Base-by-base conservation (phyloP, 1,140 invertebrate species). In the Triops cancriformis region DNA sequence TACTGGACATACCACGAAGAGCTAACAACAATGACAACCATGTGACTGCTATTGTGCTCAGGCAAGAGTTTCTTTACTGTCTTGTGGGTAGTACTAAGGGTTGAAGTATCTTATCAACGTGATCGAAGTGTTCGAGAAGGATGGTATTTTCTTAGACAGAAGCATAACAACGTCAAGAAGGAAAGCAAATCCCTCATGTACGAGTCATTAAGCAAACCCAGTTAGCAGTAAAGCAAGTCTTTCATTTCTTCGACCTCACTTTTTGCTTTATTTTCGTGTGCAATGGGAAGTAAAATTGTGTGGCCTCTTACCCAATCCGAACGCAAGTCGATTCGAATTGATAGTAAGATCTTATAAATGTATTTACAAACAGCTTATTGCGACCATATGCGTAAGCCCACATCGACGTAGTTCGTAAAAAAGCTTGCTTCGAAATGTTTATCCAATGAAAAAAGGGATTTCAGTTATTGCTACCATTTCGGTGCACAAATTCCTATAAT, bases 141-240 rank as follows among this genome's bases (percentile, higher is more conserved):
- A 64, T 64, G 14, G 6, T 64, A 64, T 6, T 64, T 64, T 18
- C 23, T 64, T 23, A 64, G 51, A 9, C 10, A 14, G 18, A 64
- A 10, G 51, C 51, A 64, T 64, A 23, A 14, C n/a, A 64, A 23
- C n/a, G 51, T 64, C 14, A 64, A 7, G 18, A 64, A 64, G 10
- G 51, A 64, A 64, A 64, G 51, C 51, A 64, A 64, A 64, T 64
- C 51, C 51, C 51, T 64, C 23, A 18, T 64, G 51, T 18, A 64
- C n/a, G 51, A 64, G 18, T 64, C 51, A 64, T 64, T 64, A 14
- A 64, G 51, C 51, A 64, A 18, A 64, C 23, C 51, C 18, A 23
- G 51, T 18, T 64, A 64, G 51, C 14, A 64, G 51, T 23, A 64
- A 64, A 64, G 18, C 6, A 64, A 64, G 14, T 14, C 51, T 6